Conservation (phyloP, 2,113 vertebrate genomes). For the Chunga burmeisteri region DNA sequence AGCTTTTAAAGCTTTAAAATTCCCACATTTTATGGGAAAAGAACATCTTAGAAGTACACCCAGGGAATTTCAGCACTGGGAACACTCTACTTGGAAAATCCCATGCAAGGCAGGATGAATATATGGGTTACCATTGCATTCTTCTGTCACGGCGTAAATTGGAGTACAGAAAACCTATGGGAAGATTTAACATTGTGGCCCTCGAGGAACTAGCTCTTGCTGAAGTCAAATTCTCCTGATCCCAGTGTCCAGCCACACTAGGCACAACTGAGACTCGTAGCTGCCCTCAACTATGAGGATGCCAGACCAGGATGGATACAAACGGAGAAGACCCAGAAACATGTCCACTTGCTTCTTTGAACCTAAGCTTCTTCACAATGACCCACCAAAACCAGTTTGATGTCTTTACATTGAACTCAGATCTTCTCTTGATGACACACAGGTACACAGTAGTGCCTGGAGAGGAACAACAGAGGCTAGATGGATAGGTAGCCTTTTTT, state of each 20-base stretch:
- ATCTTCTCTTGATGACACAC: not conserved
- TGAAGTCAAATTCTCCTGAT: not conserved
- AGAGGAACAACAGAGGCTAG: not conserved
- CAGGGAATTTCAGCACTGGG: not conserved
- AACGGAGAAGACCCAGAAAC: not conserved
- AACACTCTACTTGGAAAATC: not conserved
- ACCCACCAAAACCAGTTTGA: not conserved
- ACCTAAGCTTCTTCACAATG: not conserved
- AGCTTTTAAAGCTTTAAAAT: not conserved
- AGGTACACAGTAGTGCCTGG: not conserved
- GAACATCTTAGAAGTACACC: not conserved
- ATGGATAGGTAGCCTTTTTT: not conserved
- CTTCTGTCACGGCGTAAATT: not conserved
- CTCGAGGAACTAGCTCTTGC: not conserved
- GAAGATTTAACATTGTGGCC: not conserved
- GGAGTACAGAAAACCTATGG: not conserved
- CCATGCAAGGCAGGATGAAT: not conserved
- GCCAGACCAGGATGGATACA: not conserved
- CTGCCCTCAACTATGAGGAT: not conserved
- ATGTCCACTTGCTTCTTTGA: not conserved
- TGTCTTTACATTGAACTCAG: not conserved
- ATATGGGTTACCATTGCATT: not conserved
- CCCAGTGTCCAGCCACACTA: not conserved
- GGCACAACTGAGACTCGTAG: not conserved
- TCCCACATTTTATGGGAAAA: not conserved